Evolutionary conservation across 1,140 invertebrate species (phyloP), one percentile per base, ranked within the genome.

Genomic region (Drosophila athabasca): DNA sequence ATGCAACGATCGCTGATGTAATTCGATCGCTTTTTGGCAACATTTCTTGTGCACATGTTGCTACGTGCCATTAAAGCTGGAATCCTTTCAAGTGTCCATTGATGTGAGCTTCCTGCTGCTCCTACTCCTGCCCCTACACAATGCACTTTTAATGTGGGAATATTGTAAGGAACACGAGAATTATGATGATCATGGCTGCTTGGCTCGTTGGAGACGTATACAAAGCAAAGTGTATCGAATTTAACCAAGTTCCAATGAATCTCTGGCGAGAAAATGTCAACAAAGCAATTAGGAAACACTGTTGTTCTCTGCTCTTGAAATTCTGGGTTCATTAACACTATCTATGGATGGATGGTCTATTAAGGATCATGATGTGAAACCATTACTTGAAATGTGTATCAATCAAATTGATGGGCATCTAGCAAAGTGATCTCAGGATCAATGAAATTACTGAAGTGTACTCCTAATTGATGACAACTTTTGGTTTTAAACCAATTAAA

Each of bases 51-150:
- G 70, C 64, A 70, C 49, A 76, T 65, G 69, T 53, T 78, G 70
- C 82, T 87, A 78, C 82, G 82, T 87, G 82, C 82, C 49, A 58
- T 17, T 51, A 75, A 75, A 71, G 59, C 74, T 57, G 79, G 70
- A 82, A 83, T 76, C 80, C 79, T 81, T 49, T 49, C 75, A 87
- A 87, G 75, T 87, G 83, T 50, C 67, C 83, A 88, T 89, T 87
- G 79, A 87, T 83, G 83, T 79, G 79, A 83, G 84, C 83, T 87
- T 87, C 83, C 83, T 87, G 83, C 66, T 53, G 64, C 50, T 52
- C 29, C 66, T 48, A 60, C 50, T 49, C 29, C 35, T 31, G 19
- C 49, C 41, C 39, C 68, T 48, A 51, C 75, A 68, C 54, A 72
- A 26, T 65, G 51, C 58, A 53, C 39, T 17, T 67, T 82, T 73